These are phyloP conservation scores for Eulemur macaco DNA, from an alignment of 2,113 vertebrate genomes.

Conservation along the genomic window DNA sequence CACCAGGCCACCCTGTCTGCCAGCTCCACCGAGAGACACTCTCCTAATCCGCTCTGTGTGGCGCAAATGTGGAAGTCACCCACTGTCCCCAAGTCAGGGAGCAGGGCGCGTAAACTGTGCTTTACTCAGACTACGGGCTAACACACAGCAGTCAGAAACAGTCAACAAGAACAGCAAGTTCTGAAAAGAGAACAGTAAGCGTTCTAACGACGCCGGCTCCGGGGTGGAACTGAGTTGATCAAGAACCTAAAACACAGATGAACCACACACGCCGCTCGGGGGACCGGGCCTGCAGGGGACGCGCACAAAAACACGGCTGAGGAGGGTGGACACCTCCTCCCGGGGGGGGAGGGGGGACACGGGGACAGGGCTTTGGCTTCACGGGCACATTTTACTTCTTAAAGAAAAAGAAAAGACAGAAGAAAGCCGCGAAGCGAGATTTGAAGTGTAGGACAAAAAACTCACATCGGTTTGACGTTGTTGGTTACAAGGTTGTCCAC, in stretches of 20 bases:
- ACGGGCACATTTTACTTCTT: background rate
- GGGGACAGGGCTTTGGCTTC: background rate
- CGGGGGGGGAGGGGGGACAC: background rate
- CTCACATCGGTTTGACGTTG: background rate
- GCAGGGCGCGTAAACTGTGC: too few relatives aligned
- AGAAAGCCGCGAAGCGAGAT: too few relatives aligned
- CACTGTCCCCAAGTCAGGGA: background rate
- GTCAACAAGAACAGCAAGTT: background rate
- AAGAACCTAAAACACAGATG: background rate
- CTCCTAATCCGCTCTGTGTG: background rate
- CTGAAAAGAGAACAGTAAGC: background rate
- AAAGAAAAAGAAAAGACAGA: background rate
- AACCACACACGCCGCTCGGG: too few relatives aligned
- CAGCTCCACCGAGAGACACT: background rate
- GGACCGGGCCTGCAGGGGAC: too few relatives aligned
- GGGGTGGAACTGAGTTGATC: fast-evolving
- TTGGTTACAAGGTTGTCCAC: background rate
- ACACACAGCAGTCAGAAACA: background rate
- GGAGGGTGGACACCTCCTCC: background rate
- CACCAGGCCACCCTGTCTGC: background rate
- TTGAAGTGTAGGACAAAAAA: background rate
- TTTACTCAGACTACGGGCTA: background rate
- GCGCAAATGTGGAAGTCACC: background rate
- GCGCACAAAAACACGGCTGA: background rate
- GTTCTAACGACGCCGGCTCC: background rate